Base-by-base conservation (phyloP, 2,888 invertebrate species). In the Caenorhabditis panamensis region DNA sequence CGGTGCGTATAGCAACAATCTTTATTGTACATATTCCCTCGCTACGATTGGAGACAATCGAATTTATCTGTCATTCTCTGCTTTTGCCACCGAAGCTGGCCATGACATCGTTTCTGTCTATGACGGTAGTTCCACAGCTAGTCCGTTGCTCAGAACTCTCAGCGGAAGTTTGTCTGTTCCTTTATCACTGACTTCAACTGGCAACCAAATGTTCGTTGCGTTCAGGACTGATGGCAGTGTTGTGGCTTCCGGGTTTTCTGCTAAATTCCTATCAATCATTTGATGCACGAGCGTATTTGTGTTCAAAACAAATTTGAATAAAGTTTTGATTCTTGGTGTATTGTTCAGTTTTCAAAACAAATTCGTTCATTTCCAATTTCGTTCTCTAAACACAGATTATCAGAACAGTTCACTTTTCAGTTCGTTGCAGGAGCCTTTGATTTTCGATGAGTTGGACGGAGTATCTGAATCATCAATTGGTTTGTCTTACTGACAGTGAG, bases 401-500 rank as follows among this genome's bases (percentile, higher is more conserved):
- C n/a, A n/a, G n/a, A n/a, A n/a, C n/a, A n/a, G n/a, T n/a, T n/a
- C n/a, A n/a, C n/a, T n/a, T n/a, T n/a, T n/a, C n/a, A n/a, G n/a
- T n/a, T n/a, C n/a, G n/a, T n/a, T n/a, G n/a, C n/a, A n/a, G n/a
- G n/a, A n/a, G n/a, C n/a, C n/a, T n/a, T n/a, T n/a, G n/a, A n/a
- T n/a, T 69, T 75, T 13, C 64, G 56, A 24, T 49, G 41, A 11
- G 41, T 47, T 11, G 79, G 68, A 61, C 79, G 73, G 24, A 80
- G 63, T 0, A 69, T 44, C 75, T 75, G 59, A 44, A 66, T 58
- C 20, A 13, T 18, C 1, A 20, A 36, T 2, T 47, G 13, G 56
- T 18, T 9, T 31, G 1, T 8, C 22, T 24, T 18, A 20, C 24
- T 26, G 6, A 36, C n/a, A 5, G 28, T 0, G 3, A 47, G 20